These are phyloP conservation scores for Gastrophryne carolinensis DNA, from an alignment of 2,797 vertebrate species.

Conservation along the genomic window DNA sequence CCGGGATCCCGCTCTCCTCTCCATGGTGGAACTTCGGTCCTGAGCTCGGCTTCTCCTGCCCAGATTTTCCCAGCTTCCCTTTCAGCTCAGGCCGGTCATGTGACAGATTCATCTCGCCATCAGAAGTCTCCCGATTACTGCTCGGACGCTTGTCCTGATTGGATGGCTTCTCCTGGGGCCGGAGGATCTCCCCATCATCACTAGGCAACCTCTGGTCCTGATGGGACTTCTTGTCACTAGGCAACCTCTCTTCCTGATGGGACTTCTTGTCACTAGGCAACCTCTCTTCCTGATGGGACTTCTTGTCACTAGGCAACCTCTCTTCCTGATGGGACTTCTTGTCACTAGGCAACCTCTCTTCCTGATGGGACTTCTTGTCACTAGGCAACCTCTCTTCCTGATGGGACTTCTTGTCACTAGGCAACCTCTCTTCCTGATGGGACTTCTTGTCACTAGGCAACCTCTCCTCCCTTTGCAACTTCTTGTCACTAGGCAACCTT, in stretches of 20 bases:
- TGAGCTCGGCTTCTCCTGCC: too few species aligned
- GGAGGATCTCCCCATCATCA: conserved; percentile 1
- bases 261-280: not conserved
- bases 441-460: conserved; percentile 8
- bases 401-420: not conserved
- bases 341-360: not conserved
- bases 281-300: not conserved
- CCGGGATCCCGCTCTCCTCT: not conserved
- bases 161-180: not conserved
- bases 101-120: not conserved
- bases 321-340: not conserved
- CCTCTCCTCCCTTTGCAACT: not conserved
- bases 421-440: too few species aligned
- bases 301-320: not conserved
- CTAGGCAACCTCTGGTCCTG: too few species aligned
- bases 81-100: too few species aligned
- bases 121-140: not conserved
- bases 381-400: not conserved
- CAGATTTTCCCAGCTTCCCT: too few species aligned
- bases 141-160: not conserved
- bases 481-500: not conserved
- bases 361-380: too few species aligned
- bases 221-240: not conserved
- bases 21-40: too few species aligned
- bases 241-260: conserved; percentile 3